Evolutionary conservation across 2,797 vertebrate species (phyloP), one percentile per base, ranked within the genome.

Genomic region (Cygnus olor): DNA sequence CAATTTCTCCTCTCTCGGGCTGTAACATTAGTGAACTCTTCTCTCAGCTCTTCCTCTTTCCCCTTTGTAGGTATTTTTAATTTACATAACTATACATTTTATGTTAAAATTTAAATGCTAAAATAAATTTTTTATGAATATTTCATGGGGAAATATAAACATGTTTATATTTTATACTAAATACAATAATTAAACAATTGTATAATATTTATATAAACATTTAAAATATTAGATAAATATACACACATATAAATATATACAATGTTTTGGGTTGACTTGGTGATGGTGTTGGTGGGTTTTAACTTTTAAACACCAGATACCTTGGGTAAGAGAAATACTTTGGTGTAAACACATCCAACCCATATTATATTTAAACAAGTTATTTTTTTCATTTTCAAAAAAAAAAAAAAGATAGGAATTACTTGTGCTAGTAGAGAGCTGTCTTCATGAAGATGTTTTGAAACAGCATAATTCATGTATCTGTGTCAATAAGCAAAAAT

Each of bases 211-310:
- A 64, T 13, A 58, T 11, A 79, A 84, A 14, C 4, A 78, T 21
- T 49, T 5, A 42, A 72, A 54, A 25, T 38, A 15, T n/a, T 56
- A 88, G 60, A 85, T 32, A 63, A 10, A 60, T 4, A 47, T 4
- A 47, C 3, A 11, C 13, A 85, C 2, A 45, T 0, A 28, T 3
- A 47, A 2, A 38, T 2, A 66, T 20, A 44, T 14, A 49, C 30
- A 69, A 58, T 9, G 2, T 1, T 1, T 70, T 66, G 5, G 24
- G 4, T n/a, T 38, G 20, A 20, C 3, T 72, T 51, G 51, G 13
- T 27, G 25, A 2, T 14, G 3, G 21, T 45, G 30, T 10, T n/a
- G 72, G 24, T 17, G 10, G 10, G 14, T 51, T 89, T 81, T 54
- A 42, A 11, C 79, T 87, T 89, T 69, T 73, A 77, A 76, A 30